A percentile compares a stretch with the other conserved stretches of the same genome.
Conservation (phyloP, 2,797 vertebrate genomes). For the Lepus townsendii region DNA sequence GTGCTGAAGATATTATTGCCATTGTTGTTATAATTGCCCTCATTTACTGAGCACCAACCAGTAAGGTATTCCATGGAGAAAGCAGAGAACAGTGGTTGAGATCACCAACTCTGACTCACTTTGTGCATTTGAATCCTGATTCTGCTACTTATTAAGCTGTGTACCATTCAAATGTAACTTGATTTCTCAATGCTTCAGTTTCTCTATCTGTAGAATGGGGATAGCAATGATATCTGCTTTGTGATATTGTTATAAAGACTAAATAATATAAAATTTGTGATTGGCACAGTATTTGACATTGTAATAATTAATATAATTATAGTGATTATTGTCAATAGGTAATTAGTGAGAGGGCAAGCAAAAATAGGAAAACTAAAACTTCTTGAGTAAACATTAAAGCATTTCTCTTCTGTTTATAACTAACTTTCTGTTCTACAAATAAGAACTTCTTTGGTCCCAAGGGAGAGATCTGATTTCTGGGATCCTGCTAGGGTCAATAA, state of each 20-base stretch:
- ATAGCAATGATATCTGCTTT: background rate
- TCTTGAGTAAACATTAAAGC: background rate
- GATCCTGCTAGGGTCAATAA: background rate
- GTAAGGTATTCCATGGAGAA: background rate
- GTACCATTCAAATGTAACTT: background rate
- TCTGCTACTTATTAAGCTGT: background rate
- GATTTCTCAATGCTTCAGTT: background rate
- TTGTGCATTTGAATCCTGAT: background rate
- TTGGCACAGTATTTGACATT: background rate
- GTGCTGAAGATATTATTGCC: slow-evolving; percentile 59
- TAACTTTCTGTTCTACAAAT: background rate
- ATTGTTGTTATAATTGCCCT: slow-evolving; percentile 64
- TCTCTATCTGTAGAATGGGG: background rate
- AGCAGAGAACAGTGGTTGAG: background rate
- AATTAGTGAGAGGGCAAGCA: slow-evolving; percentile 1
- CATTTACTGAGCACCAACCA: slow-evolving; percentile 22
- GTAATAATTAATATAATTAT: background rate
- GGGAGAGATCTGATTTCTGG: slow-evolving; percentile 3
- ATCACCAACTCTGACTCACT: background rate
- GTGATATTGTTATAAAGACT: background rate
- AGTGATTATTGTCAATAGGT: background rate
- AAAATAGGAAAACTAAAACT: slow-evolving; percentile 8
- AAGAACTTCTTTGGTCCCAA: background rate
- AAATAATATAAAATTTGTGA: background rate
- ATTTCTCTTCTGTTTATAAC: slow-evolving; percentile 5